A percentile compares a stretch with the other conserved stretches of the same genome.
These are phyloP conservation scores for Montipora sp. DNA, from an alignment of 64 coral and sea anemone species.

Conservation along the genomic window DNA sequence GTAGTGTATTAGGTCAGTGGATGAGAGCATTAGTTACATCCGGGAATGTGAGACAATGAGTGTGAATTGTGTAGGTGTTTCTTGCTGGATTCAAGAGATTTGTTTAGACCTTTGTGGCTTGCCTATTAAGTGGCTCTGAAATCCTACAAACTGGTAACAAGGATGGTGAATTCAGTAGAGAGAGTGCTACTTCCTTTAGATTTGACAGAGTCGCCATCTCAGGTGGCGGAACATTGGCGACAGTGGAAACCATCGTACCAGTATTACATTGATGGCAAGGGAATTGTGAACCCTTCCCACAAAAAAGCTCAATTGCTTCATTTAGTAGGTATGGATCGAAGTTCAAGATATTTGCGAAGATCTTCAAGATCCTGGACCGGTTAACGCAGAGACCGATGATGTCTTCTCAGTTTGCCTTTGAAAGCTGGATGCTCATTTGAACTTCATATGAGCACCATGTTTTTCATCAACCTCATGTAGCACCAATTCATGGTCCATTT, in stretches of 20 bases:
- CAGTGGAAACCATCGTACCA: not conserved
- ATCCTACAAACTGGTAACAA: not conserved
- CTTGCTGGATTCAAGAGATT: too few relatives aligned
- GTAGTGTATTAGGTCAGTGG: too few relatives aligned
- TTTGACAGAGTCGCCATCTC: not conserved
- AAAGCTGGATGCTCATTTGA: slow-evolving; percentile 44
- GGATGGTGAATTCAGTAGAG: not conserved
- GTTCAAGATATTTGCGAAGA: not conserved
- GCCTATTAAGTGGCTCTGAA: too few relatives aligned
- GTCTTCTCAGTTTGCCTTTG: not conserved
- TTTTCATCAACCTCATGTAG: slow-evolving; percentile 36
- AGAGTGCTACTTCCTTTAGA: not conserved
- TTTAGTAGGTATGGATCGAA: not conserved
- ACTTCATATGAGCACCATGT: not conserved
- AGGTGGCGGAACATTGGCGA: not conserved
- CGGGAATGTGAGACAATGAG: too few relatives aligned
- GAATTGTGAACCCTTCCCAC: too few relatives aligned
- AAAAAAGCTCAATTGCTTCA: not conserved
- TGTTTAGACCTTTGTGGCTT: too few relatives aligned
- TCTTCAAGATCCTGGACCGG: not conserved
- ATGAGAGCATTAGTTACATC: too few relatives aligned
- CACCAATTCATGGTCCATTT: slow-evolving; percentile 9
- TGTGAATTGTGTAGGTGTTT: too few relatives aligned
- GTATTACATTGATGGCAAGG: too few relatives aligned
- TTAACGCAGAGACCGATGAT: not conserved